Evolutionary conservation across 2,888 invertebrate species (phyloP), one percentile per base, ranked within the genome.

Genomic region (Agrilus biguttatus): DNA sequence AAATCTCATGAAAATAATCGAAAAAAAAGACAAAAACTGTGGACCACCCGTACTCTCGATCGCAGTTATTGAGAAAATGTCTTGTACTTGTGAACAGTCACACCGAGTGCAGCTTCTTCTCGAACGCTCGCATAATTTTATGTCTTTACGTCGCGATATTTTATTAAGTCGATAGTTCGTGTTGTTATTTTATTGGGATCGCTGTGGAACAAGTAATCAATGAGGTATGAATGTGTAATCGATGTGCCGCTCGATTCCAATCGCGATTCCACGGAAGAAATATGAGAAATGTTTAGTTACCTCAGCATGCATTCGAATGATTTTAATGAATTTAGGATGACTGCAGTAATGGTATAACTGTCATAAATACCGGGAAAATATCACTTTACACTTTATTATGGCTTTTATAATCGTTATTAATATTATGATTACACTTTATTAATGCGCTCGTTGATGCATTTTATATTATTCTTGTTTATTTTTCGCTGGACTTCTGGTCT

Each of bases 371-470:
- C 53, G 47, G 54, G 55, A 55, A 56, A 61, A 61, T 61, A 63
- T 63, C 62, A 60, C 58, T 61, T 63, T 63, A 63, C 63, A 61
- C 60, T 61, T 62, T 62, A 62, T 62, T 61, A 59, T 55, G 50
- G 54, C 53, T 55, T 59, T 58, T 59, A 58, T 58, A 58, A 56
- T 55, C 56, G 52, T 59, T 61, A 61, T 59, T 62, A 60, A 61
- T 61, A 61, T 61, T 60, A 60, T 59, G 58, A 61, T 61, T 59
- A 56, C 56, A 55, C 47, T 59, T 59, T 59, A 60, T 60, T 58
- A 52, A 56, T 55, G 55, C 53, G 53, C 54, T 53, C 50, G 51
- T 50, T 54, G 55, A 55, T 55, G 50, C 42, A 42, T 21, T 45
- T 46, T 45, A 42, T 45, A 39, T 34, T 40, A 34, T 37, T 40